Base-by-base conservation (phyloP, 2,797 vertebrate species). In the Neoniphon sammara region DNA sequence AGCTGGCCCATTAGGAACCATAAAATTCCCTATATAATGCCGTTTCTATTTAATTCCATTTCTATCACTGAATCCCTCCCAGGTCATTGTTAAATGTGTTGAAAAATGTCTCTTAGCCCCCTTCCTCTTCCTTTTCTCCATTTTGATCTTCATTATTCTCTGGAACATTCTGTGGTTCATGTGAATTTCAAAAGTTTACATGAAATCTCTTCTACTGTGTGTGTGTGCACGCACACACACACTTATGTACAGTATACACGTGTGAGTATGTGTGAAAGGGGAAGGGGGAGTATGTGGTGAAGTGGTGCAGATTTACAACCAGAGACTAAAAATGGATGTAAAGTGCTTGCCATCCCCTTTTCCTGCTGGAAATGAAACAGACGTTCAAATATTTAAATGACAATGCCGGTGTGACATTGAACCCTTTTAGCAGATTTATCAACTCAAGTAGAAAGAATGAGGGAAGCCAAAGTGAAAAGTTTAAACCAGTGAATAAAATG, bases 331-430 rank as follows among this genome's bases (percentile, higher is more conserved):
- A 92, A 92, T 88, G 85, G 69, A 88, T 80, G 75, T 58, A 74
- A 73, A 90, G 86, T 86, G 87, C 85, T 88, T n/a, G 44, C 79
- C 69, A 58, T 70, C 56, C 60, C 69, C 59, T 66, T 61, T 79
- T 64, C 65, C 66, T 73, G 62, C 66, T 85, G 65, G 67, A 85
- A 83, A 70, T 79, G 73, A 90, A 86, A 89, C 81, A 46, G 12
- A 58, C 83, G 87, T 90, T 92, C 72, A 90, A 90, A 91, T 87
- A 91, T 91, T 91, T 84, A 92, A 91, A 90, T 84, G 84, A 90
- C 87, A 90, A 87, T 82, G 81, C 75, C 66, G 39, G 82, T 82
- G 85, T 90, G 84, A 89, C 87, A 89, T 23, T 82, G 75, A 88
- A 89, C 70, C 82, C 82, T 91, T 92, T 92, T 83, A 90, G 78